A percentile compares a stretch with the other conserved stretches of the same genome.
Evolutionary conservation across 1,140 invertebrate species (phyloP).

Genomic region (Goniozus legneri): DNA sequence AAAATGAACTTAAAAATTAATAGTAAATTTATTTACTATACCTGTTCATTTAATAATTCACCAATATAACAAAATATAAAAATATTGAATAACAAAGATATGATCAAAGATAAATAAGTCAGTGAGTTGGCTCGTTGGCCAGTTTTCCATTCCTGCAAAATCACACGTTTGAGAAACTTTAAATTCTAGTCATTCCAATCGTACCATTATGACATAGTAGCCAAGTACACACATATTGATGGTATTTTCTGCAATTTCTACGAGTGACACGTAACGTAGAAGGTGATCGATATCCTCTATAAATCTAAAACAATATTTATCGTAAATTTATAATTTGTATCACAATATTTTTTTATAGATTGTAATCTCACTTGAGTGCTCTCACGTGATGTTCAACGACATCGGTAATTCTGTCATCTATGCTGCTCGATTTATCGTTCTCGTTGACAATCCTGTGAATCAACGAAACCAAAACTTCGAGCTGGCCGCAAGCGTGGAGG

Average conservation of each 20-base stretch:
- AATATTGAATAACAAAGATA: slow-evolving; percentile 27
- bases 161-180: background rate
- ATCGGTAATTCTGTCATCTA: slow-evolving; percentile 23
- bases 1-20: background rate
- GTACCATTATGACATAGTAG: slow-evolving; percentile 20
- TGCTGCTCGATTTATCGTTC: background rate
- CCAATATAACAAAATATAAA: slow-evolving; percentile 35
- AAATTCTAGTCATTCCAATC: slow-evolving; percentile 3
- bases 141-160: slow-evolving; percentile 21
- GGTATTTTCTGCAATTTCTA: slow-evolving; percentile 22
- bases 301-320: too few relatives aligned
- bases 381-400: slow-evolving; percentile 34
- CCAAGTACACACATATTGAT: slow-evolving; percentile 21
- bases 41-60: slow-evolving; percentile 24
- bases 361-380: slow-evolving; percentile 21
- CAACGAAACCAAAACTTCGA: slow-evolving; percentile 21
- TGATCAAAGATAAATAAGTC: slow-evolving; percentile 17
- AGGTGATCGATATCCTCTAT: too few relatives aligned
- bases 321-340: background rate
- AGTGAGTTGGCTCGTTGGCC: slow-evolving; percentile 8
- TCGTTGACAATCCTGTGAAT: slow-evolving; percentile 14
- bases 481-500: slow-evolving; percentile 28
- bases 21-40: slow-evolving; percentile 3
- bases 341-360: background rate
- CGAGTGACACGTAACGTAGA: slow-evolving; percentile 24